Conservation (phyloP, 2,113 vertebrate genomes). For the Scomber japonicus region DNA sequence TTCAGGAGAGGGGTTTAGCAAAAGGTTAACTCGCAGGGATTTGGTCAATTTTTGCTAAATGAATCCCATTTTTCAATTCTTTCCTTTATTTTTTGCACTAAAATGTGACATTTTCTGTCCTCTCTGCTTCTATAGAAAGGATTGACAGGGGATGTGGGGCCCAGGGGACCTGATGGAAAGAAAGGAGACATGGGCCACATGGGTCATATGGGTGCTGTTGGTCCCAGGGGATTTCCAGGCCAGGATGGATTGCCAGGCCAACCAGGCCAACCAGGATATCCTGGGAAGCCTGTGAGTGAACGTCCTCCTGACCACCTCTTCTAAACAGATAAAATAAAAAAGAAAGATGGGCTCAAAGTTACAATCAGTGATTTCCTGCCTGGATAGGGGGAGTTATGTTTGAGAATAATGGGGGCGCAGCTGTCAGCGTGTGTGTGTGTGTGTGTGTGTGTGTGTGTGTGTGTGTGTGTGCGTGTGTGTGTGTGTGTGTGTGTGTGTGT, state of each 20-base stretch:
- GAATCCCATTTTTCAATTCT: too few relatives aligned
- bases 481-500: slow-evolving; percentile 42
- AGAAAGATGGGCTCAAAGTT: neutral
- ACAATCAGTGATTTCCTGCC: slow-evolving; percentile 20
- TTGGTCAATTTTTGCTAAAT: neutral
- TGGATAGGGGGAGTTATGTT: slow-evolving; percentile 3
- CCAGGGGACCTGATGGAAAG: slow-evolving; percentile 76
- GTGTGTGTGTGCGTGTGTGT: slow-evolving; percentile 51
- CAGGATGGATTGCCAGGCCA: slow-evolving; percentile 82
- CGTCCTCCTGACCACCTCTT: neutral
- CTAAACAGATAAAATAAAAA: neutral
- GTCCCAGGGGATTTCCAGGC: slow-evolving; percentile 80
- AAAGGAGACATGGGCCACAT: slow-evolving; percentile 77
- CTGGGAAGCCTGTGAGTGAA: slow-evolving; percentile 84
- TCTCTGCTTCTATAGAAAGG: slow-evolving; percentile 74
- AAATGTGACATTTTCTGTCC: neutral
- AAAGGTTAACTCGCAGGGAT: neutral
- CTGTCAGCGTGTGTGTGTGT: slow-evolving; percentile 36
- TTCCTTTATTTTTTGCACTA: neutral
- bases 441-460: slow-evolving; percentile 53
- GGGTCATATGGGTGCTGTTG: slow-evolving; percentile 74
- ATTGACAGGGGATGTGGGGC: slow-evolving; percentile 70
- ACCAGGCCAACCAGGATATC: slow-evolving; percentile 82
- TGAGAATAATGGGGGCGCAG: neutral
- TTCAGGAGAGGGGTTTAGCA: too few relatives aligned